Base-by-base conservation (phyloP, 2,888 invertebrate species). In the Drosophila lutescens region DNA sequence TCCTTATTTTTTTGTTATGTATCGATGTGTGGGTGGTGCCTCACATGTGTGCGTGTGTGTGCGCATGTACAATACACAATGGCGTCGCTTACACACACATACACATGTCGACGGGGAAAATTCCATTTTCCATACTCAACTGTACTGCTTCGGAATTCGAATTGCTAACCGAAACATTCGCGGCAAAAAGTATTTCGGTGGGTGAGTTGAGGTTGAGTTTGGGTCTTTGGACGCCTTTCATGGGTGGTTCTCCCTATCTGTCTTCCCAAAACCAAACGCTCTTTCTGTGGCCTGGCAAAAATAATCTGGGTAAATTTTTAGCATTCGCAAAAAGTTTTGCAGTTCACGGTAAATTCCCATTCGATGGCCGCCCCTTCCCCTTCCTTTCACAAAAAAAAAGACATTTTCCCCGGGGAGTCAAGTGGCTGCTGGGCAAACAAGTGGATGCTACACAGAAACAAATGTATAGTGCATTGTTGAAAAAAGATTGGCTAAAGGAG, bases 71-170 rank as follows among this genome's bases (percentile, higher is more conserved):
- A 72, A 61, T 62, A 70, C 69, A 72, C 73, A 72, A 70, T 70
- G 70, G 53, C 55, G 68, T 55, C 40, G 23, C 68, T 40, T 54
- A 66, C 63, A 66, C 66, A 65, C 20, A 12, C 41, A 23, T 23
- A 36, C 36, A 38, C 34, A 23, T 68, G 49, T 30, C 12, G 47
- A 47, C 62, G 67, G 62, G 67, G 84, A 78, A 86, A 84, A 83
- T 84, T 74, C 81, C 88, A 88, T 86, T 80, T 77, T 80, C 87
- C 71, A 80, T 88, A 84, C 83, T 88, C 83, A 84, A 84, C 83
- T 84, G 83, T 84, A 84, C 83, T 83, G 86, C 81, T 76, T 65
- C 72, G 83, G 83, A 83, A 83, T 83, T 83, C 81, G 85, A 86
- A 81, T 74, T 84, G 63, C 76, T 67, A 80, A 82, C 86, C 81